Conservation (phyloP, 2,888 invertebrate species). For the Rotaria socialis region DNA sequence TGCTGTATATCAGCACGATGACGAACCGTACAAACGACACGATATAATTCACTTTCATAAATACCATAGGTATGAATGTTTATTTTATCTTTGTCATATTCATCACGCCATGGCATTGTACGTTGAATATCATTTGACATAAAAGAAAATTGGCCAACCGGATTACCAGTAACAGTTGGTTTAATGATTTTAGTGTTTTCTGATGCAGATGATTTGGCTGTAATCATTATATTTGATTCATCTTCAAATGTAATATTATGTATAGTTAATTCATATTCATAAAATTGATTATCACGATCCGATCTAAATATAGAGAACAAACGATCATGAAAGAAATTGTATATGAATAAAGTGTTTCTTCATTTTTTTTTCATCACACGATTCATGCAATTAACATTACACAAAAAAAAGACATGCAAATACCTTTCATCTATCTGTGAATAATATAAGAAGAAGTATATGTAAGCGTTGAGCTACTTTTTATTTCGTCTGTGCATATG, state of each 20-base stretch:
- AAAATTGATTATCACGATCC: not conserved
- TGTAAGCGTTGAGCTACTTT: no score
- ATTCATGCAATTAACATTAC: no score
- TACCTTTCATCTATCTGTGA: not conserved
- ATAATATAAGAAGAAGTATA: not conserved
- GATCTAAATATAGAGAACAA: not conserved
- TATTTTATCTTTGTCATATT: not conserved
- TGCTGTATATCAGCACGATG: not conserved
- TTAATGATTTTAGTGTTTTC: not conserved
- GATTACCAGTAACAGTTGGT: not conserved
- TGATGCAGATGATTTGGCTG: not conserved
- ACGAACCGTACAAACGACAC: not conserved
- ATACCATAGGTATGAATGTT: not conserved
- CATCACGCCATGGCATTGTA: not conserved
- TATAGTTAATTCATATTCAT: not conserved
- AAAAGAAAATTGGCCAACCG: not conserved
- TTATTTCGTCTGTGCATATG: no score
- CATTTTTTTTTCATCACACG: no score
- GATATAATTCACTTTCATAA: not conserved
- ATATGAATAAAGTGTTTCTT: no score
- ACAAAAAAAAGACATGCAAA: not conserved
- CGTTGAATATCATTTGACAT: not conserved
- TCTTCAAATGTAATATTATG: constrained; percentile 8
- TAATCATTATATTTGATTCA: not conserved
- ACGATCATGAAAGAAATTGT: no score